Conservation (phyloP, 2,113 vertebrate species). For the Anser brachyrhynchus region DNA sequence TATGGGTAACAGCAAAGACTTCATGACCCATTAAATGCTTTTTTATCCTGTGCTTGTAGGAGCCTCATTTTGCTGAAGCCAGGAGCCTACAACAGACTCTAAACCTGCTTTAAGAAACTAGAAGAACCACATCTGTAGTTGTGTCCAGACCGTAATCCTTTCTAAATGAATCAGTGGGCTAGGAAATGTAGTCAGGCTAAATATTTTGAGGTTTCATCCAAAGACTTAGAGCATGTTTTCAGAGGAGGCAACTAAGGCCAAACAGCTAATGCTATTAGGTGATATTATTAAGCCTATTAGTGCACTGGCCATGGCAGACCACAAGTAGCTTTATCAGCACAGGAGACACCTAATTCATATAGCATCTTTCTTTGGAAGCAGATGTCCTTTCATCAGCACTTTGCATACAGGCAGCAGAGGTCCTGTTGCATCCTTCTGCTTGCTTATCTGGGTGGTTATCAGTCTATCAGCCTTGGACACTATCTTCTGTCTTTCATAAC, state of each 20-base stretch:
- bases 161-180: background rate
- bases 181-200: background rate
- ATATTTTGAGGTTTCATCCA: background rate
- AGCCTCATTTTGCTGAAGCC: background rate
- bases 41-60: background rate
- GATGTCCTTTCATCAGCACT: background rate
- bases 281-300: fast-evolving
- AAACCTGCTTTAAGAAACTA: background rate
- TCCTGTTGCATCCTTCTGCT: background rate
- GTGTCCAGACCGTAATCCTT: background rate
- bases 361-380: fast-evolving
- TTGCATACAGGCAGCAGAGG: background rate
- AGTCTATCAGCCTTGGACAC: background rate
- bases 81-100: background rate
- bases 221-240: background rate
- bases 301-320: background rate
- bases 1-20: background rate
- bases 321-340: background rate
- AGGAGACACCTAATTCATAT: background rate
- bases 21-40: background rate
- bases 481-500: background rate
- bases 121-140: background rate
- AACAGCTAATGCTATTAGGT: background rate
- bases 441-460: background rate
- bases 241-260: background rate